These are phyloP conservation scores for Pentalonia nigronervosa DNA, from an alignment of 1,140 invertebrate genomes.

Conservation along the genomic window DNA sequence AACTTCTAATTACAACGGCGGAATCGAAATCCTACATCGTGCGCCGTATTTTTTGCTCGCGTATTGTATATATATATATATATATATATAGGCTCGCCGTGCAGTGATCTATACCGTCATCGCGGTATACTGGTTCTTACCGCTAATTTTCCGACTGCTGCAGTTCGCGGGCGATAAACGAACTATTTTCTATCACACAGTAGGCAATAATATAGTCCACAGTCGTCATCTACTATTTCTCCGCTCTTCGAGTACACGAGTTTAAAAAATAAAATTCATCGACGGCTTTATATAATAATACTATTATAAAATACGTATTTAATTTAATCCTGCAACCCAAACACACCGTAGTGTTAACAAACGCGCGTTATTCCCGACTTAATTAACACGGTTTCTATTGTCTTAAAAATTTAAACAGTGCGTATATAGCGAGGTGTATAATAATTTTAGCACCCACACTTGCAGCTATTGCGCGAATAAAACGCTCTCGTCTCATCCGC, in stretches of 20 bases:
- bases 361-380: neutral
- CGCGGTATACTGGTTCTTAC: neutral
- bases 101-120: neutral
- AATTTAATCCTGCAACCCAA: neutral
- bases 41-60: neutral
- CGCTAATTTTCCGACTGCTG: neutral
- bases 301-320: neutral
- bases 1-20: slow-evolving; percentile 6
- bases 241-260: neutral
- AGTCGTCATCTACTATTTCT: neutral
- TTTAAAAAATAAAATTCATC: neutral
- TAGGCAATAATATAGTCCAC: neutral
- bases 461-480: slow-evolving; percentile 7
- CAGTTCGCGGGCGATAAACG: neutral
- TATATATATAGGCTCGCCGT: neutral
- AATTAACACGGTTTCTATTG: slow-evolving; percentile 24
- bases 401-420: neutral
- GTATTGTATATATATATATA: neutral
- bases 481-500: neutral
- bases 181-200: neutral
- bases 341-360: neutral
- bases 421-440: neutral
- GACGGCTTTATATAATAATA: neutral
- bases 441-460: neutral
- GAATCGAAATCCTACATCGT: neutral